Base-by-base conservation (phyloP, 2,113 vertebrate genomes). In the Microcebus griseorufus region DNA sequence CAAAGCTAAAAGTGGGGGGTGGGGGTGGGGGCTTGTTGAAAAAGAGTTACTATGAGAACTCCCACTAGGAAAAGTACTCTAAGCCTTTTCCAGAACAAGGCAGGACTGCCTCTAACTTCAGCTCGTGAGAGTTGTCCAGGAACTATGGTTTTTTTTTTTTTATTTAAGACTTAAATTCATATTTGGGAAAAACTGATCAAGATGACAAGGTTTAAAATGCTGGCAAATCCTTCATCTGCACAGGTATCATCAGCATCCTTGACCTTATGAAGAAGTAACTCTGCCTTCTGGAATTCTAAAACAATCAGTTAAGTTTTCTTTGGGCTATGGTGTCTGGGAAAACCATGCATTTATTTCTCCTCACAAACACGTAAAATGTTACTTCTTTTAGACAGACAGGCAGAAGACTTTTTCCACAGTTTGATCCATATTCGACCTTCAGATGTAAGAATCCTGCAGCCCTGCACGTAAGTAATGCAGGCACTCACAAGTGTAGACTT, bases 41-140 rank as follows among this genome's bases (percentile, higher is more conserved):
- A 90, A 95, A 88, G 48, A 78, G 45, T 97, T 70, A 69, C n/a
- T 51, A 58, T 62, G 86, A 96, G 69, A 97, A 96, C 81, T 90
- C 64, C 90, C 82, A 96, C 73, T 92, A 70, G 34, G 84, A 90
- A 95, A 64, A 83, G 32, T 80, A 64, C 76, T 87, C 42, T 80
- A 55, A 95, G 65, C 62, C 48, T 70, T 93, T 93, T 89, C 67
- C 86, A 92, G 64, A 95, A 94, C 14, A 88, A 95, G 51, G 65
- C 70, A 95, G 34, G 32, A 25, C 6, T n/a, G 25, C 18, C 91
- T 92, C n/a, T 85, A 89, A 95, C 53, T 78, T 75, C 78, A 89
- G 67, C 60, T 93, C 55, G 37, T 53, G 62, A 94, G 55, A 96
- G 65, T 93, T 93, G 69, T 83, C 48, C 92, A 78, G 51, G 55